Base-by-base conservation (phyloP, 2,888 invertebrate genomes). In the Phyto melanocephala region DNA sequence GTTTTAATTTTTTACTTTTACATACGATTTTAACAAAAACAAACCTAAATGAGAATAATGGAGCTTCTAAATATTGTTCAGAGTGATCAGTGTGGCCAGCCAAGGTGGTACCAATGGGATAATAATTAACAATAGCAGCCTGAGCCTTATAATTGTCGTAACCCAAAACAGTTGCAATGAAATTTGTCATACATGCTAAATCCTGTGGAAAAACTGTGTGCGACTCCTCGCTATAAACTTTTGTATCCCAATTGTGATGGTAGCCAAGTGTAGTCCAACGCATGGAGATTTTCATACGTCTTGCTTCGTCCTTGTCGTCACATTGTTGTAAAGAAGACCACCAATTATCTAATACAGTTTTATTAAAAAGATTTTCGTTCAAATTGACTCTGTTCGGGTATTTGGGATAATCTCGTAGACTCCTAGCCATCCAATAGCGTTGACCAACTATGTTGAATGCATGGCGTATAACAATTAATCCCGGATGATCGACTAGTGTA, bases 201-300 rank as follows among this genome's bases (percentile, higher is more conserved):
- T 98, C 97, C 13, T 87, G 84, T 0, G 98, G 98, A 90, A 98
- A 96, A 10, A 91, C 87, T 60, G 93, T 92, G 89, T 92, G 94
- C 81, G 92, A 93, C 5, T 93, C 90, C 90, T 97, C 96, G 75
- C 92, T 93, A 88, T 97, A 97, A 11, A 94, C 94, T 93, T 99
- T 99, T 70, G 97, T 96, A 87, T 98, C 95, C 99, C 99, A 99
- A 90, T 99, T 95, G 91, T 99, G 98, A 91, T 99, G 99, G 90
- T 98, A 99, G 13, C 99, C 99, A 40, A 99, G 91, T 0, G 99
- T 99, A 1, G 96, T 94, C 99, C 99, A 99, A 86, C 99, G 92
- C 86, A 99, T 90, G 79, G 85, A 92, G 80, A 85, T 88, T 86
- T 87, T 90, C 87, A 90, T 85, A 2, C 90, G 91, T 85, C 86